Base-by-base conservation (phyloP, 2,888 invertebrate species). In the Callyntrura sp. region DNA sequence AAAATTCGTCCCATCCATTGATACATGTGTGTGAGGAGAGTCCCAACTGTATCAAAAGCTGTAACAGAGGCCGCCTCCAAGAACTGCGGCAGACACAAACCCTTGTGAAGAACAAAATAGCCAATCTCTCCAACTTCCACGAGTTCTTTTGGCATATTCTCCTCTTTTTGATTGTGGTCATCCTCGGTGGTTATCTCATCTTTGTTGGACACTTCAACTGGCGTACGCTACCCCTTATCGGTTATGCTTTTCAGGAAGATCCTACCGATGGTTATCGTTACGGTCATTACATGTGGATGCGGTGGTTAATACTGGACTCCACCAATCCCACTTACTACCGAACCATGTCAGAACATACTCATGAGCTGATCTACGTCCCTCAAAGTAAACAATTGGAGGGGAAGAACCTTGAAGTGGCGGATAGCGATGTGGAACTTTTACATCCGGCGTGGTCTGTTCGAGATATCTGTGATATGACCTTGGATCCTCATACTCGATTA, bases 171-270 rank as follows among this genome's bases (percentile, higher is more conserved):
- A 57, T 73, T 25, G 87, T 87, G 1, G 2, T 87, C 20, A 1
- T 43, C 5, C 68, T 25, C 17, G 90, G 87, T 5, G 20, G 12
- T 12, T 90, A 87, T 17, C 87, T 90, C 9, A 79, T 87, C 1
- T 6, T 55, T 8, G 84, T 84, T 9, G 73, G 73, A 1, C 87
- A 87, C 0, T 90, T 90, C 35, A 87, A 87, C 3, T 87, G 84
- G 84, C 83, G 87, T 23, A 87, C 90, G 4, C 55, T 90, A 60
- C 87, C 87, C 0, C 25, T 79, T 23, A 62, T 90, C 20, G 90
- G 90, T 0, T 25, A 79, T 11, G 43, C 65, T 11, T 68, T 87
- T 68, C 68, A 79, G 35, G 8, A 35, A 2, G 85, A 81, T 70
- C 87, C 81, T 0, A 87, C 87, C 2, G 70, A 81, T 35, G 87